These are phyloP conservation scores for Oscheius sp. DNA, from an alignment of 2,888 invertebrate genomes.

Conservation along the genomic window DNA sequence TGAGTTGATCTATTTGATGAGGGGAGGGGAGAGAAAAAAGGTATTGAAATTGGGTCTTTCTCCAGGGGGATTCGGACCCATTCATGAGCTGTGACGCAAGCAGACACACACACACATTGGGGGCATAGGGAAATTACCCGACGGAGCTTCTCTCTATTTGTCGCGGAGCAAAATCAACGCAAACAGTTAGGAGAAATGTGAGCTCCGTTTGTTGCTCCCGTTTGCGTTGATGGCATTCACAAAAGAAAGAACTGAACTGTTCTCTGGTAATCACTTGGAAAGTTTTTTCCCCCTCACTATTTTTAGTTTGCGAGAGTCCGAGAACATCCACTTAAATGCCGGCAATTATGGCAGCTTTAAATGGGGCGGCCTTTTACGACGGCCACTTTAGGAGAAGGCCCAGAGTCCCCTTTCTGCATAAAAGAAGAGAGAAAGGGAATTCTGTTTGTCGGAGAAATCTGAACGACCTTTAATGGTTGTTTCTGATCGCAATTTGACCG, in stretches of 20 bases:
- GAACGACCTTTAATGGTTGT: constrained; percentile 24
- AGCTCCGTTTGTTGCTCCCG: background rate
- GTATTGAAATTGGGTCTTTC: background rate
- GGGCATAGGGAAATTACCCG: constrained; percentile 18
- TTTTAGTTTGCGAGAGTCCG: background rate
- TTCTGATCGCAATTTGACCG: constrained; percentile 19
- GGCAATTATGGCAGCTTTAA: constrained; percentile 18
- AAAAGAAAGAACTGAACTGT: too few species aligned
- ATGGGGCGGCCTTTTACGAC: constrained; percentile 16
- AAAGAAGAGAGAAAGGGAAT: background rate
- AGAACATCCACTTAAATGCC: constrained; percentile 5
- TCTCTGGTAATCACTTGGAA: too few species aligned
- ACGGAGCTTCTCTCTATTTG: constrained; percentile 15
- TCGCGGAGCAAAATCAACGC: constrained; percentile 16
- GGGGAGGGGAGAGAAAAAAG: background rate
- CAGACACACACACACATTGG: too few species aligned
- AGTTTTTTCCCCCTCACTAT: too few species aligned
- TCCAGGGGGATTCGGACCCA: constrained; percentile 13
- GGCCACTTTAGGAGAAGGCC: constrained; percentile 6
- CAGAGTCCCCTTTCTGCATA: background rate
- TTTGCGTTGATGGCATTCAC: background rate
- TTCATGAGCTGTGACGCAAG: constrained; percentile 3
- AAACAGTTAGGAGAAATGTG: constrained; percentile 26
- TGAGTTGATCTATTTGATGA: constrained; percentile 3
- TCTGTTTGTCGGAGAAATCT: background rate